Evolutionary conservation across 2,113 vertebrate genomes (phyloP), one percentile per base, ranked within the genome.

Genomic region (Isurus oxyrinchus): DNA sequence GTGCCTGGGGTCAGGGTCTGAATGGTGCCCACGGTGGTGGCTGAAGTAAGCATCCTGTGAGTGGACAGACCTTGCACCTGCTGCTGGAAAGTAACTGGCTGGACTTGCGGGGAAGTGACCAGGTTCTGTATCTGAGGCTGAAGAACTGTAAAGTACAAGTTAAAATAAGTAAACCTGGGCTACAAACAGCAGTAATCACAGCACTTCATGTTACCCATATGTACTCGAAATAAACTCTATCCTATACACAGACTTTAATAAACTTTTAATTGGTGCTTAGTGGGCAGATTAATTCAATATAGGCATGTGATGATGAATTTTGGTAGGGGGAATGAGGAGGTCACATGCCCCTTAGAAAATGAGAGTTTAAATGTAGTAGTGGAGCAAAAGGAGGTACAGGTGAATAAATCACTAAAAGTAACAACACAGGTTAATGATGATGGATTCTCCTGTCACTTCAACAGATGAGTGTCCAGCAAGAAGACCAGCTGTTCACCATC

Each of bases 71-170:
- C 98, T 97, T 98, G 98, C 84, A 98, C 97, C 96, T 99, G 99
- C 97, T 99, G 99, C 97, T 99, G 99, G 97, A 99, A 99, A 59
- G 99, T 97, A 81, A 99, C 97, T 0, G 99, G 98, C 96, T 99
- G 99, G 0, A 99, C 98, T 97, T 99, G 99, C 0, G 98, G 98
- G 79, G 99, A 99, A 0, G 99, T 98, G 98, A 99, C 97, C 84
- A 99, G 98, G 98, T 99, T 99, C 97, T 99, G 99, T 96, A 99
- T 97, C 97, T 99, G 99, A 84, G 99, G 99, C 96, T 99, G 99
- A 57, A 99, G 98, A 96, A 99, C 99, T 99, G 97, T 44, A 97
- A 44, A 96, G 96, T 93, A 23, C 96, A 76, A 0, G 0, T 0
- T 1, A 79, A 96, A 96, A 31, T 72, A 95, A 31, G 25, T 10